A percentile compares a stretch with the other conserved stretches of the same genome.
These are phyloP conservation scores for Aptenodytes patagonicus DNA, from an alignment of 2,113 vertebrate species.

Conservation along the genomic window DNA sequence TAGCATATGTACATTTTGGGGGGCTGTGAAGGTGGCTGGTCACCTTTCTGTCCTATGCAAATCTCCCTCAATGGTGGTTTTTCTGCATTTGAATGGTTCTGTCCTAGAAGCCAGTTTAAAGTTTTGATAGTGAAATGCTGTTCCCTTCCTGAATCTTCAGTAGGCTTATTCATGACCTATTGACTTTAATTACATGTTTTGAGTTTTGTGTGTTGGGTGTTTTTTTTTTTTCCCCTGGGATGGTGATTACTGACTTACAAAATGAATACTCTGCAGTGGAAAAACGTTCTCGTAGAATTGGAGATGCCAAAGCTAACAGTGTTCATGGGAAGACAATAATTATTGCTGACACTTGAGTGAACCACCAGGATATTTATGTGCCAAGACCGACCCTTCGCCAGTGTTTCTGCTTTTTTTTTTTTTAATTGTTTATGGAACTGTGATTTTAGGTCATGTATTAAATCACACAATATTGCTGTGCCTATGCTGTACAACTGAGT, in stretches of 20 bases:
- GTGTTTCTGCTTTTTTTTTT: not conserved
- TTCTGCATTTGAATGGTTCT: not conserved
- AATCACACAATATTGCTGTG: not conserved
- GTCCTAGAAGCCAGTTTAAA: not conserved
- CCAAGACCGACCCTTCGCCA: not conserved
- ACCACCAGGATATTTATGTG: not conserved
- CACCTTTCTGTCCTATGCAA: not conserved
- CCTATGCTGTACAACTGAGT: not conserved
- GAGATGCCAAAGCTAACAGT: not conserved
- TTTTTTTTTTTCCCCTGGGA: not conserved
- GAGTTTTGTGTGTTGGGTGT: fast-evolving
- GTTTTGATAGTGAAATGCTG: not conserved
- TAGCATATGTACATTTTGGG: not conserved
- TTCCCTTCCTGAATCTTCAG: not conserved
- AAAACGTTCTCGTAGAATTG: not conserved
- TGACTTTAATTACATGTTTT: not conserved
- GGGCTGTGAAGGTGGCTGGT: not conserved
- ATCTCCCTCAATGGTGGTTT: not conserved
- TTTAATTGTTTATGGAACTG: not conserved
- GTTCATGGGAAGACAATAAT: not conserved
- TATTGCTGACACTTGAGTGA: not conserved
- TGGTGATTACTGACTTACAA: not conserved
- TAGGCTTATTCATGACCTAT: not conserved
- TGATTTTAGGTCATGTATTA: not conserved
- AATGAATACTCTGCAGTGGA: not conserved